Percentiles rank a stretch among this genome's conserved stretches.
Evolutionary conservation across 2,888 invertebrate genomes (phyloP).

Genomic region (Gandaritis pyraliata): DNA sequence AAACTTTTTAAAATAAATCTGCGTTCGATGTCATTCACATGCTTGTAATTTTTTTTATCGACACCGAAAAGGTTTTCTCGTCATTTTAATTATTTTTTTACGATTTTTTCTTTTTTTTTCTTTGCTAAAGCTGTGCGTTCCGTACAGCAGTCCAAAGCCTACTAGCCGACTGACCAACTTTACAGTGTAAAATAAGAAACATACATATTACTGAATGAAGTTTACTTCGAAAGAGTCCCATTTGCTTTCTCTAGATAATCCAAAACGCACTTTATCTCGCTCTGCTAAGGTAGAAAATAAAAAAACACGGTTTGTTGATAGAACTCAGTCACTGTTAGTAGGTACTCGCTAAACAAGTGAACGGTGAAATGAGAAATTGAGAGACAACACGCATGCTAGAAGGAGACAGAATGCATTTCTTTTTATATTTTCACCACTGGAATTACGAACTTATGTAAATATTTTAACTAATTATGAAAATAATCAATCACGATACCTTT

Average conservation of each 20-base stretch:
- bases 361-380: conserved; percentile 84
- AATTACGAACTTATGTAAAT: conserved; percentile 45
- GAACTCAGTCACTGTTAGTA: conserved; percentile 63
- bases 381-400: conserved; percentile 66
- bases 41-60: conserved; percentile 58
- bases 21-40: conserved; percentile 53
- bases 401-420: conserved; percentile 68
- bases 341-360: conserved; percentile 81
- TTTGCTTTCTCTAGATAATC: conserved; percentile 46
- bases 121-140: conserved; percentile 59
- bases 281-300: conserved; percentile 33
- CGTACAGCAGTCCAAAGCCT: conserved; percentile 65
- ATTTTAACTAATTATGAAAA: too few species aligned
- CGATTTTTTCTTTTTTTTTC: conserved; percentile 42
- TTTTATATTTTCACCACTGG: conserved; percentile 57
- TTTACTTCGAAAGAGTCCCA: conserved; percentile 58
- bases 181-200: conserved; percentile 81
- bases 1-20: conserved; percentile 38
- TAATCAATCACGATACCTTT: too few species aligned
- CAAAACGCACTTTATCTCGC: conserved; percentile 37
- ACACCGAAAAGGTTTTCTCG: conserved; percentile 63
- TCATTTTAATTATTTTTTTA: conserved; percentile 59
- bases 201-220: conserved; percentile 71
- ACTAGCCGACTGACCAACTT: conserved; percentile 84
- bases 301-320: conserved; percentile 31